A percentile compares a stretch with the other conserved stretches of the same genome.
Conservation (phyloP, 2,888 invertebrate species). For the Augochlorella aurata region DNA sequence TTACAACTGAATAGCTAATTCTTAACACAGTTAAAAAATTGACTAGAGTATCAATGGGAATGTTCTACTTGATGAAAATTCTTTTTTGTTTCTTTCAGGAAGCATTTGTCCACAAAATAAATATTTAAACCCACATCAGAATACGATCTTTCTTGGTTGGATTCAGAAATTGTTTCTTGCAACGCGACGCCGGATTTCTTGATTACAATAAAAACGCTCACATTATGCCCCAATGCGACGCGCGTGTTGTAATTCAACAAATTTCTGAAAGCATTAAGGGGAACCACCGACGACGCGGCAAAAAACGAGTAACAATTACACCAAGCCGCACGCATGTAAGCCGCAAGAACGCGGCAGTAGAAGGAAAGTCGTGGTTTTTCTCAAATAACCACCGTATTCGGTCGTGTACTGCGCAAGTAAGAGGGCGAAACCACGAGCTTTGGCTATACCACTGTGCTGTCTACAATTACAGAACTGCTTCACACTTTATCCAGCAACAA, state of each 20-base stretch:
- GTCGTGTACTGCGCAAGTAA: constrained; percentile 35
- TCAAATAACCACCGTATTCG: constrained; percentile 48
- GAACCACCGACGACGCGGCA: constrained; percentile 22
- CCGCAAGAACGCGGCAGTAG: constrained; percentile 48
- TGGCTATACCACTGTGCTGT: constrained; percentile 8
- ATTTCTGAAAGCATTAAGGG: constrained; percentile 51
- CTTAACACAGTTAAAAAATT: too few species aligned
- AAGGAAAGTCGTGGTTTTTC: constrained; percentile 46
- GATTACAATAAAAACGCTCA: constrained; percentile 16
- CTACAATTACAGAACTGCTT: background rate
- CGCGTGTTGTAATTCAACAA: constrained; percentile 36
- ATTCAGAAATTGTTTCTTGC: background rate
- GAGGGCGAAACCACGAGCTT: constrained; percentile 36
- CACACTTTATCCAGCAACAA: background rate
- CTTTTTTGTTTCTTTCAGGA: background rate
- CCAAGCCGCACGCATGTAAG: constrained; percentile 32
- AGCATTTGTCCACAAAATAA: background rate
- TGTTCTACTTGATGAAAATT: background rate
- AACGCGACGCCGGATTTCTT: background rate
- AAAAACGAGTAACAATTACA: constrained; percentile 48
- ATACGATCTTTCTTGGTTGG: background rate
- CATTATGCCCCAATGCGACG: constrained; percentile 28
- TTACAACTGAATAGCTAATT: too few species aligned
- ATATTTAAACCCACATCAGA: background rate
- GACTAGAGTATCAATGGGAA: too few species aligned